These are phyloP conservation scores for Hydropsyche betteni DNA, from an alignment of 2,888 invertebrate species.

Conservation along the genomic window DNA sequence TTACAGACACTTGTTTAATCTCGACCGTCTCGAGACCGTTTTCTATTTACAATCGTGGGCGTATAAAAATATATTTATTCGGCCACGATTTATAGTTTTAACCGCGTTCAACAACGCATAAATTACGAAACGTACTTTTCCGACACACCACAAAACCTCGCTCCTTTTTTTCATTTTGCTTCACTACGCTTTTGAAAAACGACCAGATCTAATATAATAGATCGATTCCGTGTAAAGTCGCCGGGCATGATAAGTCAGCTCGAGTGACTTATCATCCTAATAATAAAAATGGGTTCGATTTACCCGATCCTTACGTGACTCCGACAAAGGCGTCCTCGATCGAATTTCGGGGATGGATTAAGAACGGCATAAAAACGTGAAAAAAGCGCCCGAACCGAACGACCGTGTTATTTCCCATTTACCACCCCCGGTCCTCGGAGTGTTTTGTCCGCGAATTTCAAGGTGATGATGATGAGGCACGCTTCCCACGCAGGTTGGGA, in stretches of 20 bases:
- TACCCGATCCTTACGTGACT: slow-evolving; percentile 10
- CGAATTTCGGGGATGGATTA: slow-evolving; percentile 1
- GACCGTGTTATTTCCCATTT: slow-evolving; percentile 48
- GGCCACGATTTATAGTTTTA: too few species aligned
- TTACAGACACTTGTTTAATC: too few species aligned
- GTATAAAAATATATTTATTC: too few species aligned
- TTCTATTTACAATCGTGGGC: too few species aligned
- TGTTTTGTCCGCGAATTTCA: slow-evolving; percentile 50
- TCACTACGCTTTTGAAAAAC: background rate
- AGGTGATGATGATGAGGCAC: slow-evolving; percentile 37
- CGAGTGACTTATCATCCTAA: too few species aligned
- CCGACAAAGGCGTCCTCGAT: background rate
- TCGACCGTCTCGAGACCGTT: too few species aligned
- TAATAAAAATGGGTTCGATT: background rate
- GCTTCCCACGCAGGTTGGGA: slow-evolving; percentile 37
- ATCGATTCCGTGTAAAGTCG: slow-evolving; percentile 7
- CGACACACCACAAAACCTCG: too few species aligned
- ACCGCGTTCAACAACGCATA: too few species aligned
- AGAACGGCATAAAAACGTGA: slow-evolving; percentile 8
- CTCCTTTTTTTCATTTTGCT: too few species aligned
- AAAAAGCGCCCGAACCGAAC: slow-evolving; percentile 35
- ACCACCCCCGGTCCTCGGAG: slow-evolving; percentile 43
- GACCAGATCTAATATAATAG: background rate
- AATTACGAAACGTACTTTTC: too few species aligned
- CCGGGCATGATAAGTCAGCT: background rate